phyloP scores from a whole-genome alignment of 2,797 vertebrate species.

The Pipistrellus kuhlii region DNA sequence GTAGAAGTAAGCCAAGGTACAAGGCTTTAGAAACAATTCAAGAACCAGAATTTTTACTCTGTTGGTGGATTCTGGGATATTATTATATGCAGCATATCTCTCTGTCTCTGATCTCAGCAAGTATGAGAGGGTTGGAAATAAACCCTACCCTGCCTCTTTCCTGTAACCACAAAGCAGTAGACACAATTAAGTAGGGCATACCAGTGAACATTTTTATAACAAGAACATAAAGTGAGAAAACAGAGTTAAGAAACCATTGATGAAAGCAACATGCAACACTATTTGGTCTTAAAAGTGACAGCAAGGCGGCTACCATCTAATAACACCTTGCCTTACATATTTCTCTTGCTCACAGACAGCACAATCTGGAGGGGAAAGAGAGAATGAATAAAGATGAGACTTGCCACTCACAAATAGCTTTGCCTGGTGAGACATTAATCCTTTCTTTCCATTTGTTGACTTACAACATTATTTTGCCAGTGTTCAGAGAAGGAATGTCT shows the following conservation, averaged over 20 bases:
- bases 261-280: neutral
- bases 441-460: neutral
- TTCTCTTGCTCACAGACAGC: neutral
- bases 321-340: fast-evolving
- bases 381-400: neutral
- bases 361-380: neutral
- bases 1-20: neutral
- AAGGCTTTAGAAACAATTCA: neutral
- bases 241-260: neutral
- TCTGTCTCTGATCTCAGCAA: neutral
- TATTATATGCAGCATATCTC: neutral
- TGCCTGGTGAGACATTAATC: neutral
- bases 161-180: neutral
- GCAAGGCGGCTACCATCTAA: fast-evolving
- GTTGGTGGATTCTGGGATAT: neutral
- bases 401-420: neutral
- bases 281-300: neutral
- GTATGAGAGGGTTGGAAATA: neutral
- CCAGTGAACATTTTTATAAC: neutral
- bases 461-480: neutral
- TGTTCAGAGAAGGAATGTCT: neutral
- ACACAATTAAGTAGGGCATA: neutral
- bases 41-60: neutral
- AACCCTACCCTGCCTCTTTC: neutral
- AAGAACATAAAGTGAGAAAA: neutral